phyloP scores from a whole-genome alignment of 2,888 invertebrate species.

The Philopedon plagiatum region DNA sequence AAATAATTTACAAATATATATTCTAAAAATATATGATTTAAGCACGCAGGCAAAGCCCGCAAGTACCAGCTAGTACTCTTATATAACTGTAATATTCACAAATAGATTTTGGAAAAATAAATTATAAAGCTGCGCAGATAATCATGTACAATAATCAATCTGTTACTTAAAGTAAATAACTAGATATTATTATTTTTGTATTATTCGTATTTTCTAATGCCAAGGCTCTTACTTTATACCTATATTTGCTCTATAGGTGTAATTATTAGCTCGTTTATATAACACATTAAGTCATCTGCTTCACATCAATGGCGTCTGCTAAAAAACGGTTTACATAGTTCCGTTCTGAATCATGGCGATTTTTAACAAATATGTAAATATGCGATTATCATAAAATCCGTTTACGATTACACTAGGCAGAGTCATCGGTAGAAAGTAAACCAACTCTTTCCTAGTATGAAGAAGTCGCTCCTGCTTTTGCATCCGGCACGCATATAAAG shows the following conservation, averaged over 20 bases:
- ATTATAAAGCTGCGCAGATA: too few species aligned
- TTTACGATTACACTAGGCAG: constrained; percentile 26
- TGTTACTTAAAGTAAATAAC: too few species aligned
- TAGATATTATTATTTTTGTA: too few species aligned
- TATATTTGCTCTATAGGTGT: background rate
- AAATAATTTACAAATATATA: too few species aligned
- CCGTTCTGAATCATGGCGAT: background rate
- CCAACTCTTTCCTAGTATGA: constrained; percentile 39
- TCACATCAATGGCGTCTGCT: background rate
- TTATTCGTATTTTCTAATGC: constrained; percentile 4
- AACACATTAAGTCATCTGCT: background rate
- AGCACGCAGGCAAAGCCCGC: too few species aligned
- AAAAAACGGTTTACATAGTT: background rate
- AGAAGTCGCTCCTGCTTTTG: constrained; percentile 40
- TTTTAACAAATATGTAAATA: constrained; percentile 22
- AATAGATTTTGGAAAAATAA: too few species aligned
- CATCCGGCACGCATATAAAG: constrained; percentile 42
- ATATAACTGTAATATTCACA: too few species aligned
- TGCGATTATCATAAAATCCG: constrained; percentile 29
- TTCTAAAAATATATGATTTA: too few species aligned
- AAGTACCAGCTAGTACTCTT: too few species aligned
- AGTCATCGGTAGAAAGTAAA: constrained; percentile 43
- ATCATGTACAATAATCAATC: too few species aligned
- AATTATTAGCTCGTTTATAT: background rate
- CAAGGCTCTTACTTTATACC: background rate